A percentile compares a stretch with the other conserved stretches of the same genome.
phyloP scores from a whole-genome alignment of 2,113 vertebrate species.

The Athene noctua region DNA sequence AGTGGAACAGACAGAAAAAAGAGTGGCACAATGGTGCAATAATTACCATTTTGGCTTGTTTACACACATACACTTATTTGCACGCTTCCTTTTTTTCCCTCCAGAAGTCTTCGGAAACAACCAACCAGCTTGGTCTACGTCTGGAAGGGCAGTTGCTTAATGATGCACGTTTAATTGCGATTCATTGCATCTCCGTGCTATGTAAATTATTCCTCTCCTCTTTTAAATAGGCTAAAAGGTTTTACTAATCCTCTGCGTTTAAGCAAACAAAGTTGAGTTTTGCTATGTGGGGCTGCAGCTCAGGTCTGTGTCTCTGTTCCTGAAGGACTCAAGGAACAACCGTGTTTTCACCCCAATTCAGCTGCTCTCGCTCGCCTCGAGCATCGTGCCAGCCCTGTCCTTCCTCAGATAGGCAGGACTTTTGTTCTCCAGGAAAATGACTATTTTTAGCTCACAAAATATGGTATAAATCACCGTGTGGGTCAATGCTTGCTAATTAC shows the following conservation, averaged over 20 bases:
- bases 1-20: background rate
- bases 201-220: background rate
- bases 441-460: constrained; percentile 1
- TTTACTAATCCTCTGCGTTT: background rate
- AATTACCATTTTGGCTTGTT: background rate
- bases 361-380: background rate
- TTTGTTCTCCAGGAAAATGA: background rate
- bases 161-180: background rate
- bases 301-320: background rate
- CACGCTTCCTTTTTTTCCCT: background rate
- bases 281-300: background rate
- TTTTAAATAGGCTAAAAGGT: background rate
- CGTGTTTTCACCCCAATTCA: background rate
- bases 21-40: background rate
- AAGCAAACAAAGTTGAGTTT: background rate
- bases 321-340: background rate
- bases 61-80: background rate
- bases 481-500: constrained; percentile 56
- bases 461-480: constrained; percentile 11
- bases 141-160: background rate
- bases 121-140: background rate
- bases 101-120: background rate
- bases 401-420: background rate
- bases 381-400: background rate
- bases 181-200: constrained; percentile 1